A percentile compares a stretch with the other conserved stretches of the same genome.
Conservation (phyloP, 2,113 vertebrate genomes). For the Brevimyrus niger region DNA sequence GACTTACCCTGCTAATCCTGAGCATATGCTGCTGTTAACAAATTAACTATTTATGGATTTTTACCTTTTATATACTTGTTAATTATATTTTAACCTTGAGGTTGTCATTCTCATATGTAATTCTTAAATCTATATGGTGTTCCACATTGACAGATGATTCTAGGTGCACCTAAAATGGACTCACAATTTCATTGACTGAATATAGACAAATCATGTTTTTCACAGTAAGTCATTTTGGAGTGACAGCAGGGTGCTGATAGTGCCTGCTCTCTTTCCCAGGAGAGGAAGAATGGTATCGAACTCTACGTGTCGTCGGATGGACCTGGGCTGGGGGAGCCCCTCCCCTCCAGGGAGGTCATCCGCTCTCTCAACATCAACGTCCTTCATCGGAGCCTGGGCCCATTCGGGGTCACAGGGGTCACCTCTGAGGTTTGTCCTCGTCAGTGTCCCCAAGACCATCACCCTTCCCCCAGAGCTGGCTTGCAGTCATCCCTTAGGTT, state of each 20-base stretch:
- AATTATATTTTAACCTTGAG: background rate
- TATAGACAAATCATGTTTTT: background rate
- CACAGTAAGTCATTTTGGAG: background rate
- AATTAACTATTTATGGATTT: background rate
- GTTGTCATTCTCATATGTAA: background rate
- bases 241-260: background rate
- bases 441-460: background rate
- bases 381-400: slow-evolving; percentile 75
- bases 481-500: background rate
- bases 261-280: slow-evolving; percentile 49
- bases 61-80: background rate
- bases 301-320: slow-evolving; percentile 82
- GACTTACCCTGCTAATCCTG: background rate
- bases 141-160: background rate
- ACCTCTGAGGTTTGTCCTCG: slow-evolving; percentile 73
- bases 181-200: background rate
- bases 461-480: background rate
- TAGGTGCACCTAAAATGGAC: background rate
- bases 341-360: slow-evolving; percentile 80
- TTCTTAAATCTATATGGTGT: background rate
- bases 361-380: slow-evolving; percentile 79
- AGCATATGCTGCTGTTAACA: background rate
- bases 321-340: slow-evolving; percentile 60
- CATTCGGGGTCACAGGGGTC: slow-evolving; percentile 82
- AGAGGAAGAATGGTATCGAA: slow-evolving; percentile 80